phyloP scores from a whole-genome alignment of 2,797 vertebrate species.

The Micrastur ruficollis region DNA sequence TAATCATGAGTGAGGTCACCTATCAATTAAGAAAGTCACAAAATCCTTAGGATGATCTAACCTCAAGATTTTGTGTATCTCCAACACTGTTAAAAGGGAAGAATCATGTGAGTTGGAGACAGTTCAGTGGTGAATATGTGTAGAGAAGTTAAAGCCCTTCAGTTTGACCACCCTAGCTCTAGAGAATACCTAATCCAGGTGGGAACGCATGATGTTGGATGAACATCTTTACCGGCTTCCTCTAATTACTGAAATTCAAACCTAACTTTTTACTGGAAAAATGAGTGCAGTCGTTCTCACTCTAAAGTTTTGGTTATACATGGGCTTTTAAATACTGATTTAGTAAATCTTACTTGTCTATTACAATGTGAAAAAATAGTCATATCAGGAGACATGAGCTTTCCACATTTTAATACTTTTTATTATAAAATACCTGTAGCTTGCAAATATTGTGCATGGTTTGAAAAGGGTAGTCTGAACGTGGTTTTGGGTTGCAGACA shows the following conservation, averaged over 20 bases:
- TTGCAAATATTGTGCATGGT: not conserved
- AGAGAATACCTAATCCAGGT: not conserved
- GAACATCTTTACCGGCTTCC: not conserved
- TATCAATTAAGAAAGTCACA: not conserved
- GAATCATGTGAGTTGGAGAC: not conserved
- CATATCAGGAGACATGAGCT: not conserved
- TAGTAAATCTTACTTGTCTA: not conserved
- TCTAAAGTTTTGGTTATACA: not conserved
- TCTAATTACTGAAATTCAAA: not conserved
- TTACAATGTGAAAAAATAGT: not conserved
- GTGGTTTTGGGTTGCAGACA: not conserved
- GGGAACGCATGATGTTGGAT: not conserved
- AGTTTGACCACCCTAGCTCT: not conserved
- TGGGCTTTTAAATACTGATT: not conserved
- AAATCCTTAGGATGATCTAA: not conserved
- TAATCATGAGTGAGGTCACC: not conserved
- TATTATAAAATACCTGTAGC: not conserved
- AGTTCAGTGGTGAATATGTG: not conserved
- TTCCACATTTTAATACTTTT: not conserved
- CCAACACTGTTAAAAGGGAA: not conserved
- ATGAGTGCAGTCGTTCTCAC: fast-evolving
- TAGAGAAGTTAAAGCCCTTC: not conserved
- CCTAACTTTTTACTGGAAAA: not conserved
- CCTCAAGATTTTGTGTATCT: not conserved
- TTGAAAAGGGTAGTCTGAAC: not conserved